Conservation (phyloP, 2,797 vertebrate species). For the Pseudocheirus occidentalis region DNA sequence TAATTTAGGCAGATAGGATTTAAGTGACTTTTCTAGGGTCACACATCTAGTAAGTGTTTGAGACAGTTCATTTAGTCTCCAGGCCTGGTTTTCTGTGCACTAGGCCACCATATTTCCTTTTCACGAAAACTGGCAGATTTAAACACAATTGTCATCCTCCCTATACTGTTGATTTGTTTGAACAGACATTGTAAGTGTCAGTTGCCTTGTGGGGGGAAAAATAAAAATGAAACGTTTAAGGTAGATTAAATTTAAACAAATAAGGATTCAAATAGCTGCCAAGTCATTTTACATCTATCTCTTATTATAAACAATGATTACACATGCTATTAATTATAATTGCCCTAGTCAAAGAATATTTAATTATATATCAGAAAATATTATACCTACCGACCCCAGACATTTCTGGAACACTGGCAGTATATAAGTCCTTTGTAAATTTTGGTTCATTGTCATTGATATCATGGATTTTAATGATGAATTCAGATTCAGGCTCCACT, state of each 20-base stretch:
- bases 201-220: not conserved
- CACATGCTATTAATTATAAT: slow-evolving; percentile 72
- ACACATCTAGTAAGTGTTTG: not conserved
- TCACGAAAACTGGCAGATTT: not conserved
- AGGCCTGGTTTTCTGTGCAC: not conserved
- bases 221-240: not conserved
- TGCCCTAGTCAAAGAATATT: slow-evolving; percentile 60
- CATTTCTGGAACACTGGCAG: slow-evolving; percentile 96
- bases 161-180: not conserved
- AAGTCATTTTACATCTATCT: slow-evolving; percentile 45
- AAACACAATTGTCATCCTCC: not conserved
- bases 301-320: slow-evolving; percentile 54
- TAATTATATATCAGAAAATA: slow-evolving; percentile 33
- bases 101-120: not conserved
- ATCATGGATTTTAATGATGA: slow-evolving; percentile 99
- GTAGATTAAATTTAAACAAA: slow-evolving; percentile 2
- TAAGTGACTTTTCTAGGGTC: not conserved
- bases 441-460: slow-evolving; percentile 98
- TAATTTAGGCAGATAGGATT: not conserved
- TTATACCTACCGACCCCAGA: slow-evolving; percentile 94
- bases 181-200: not conserved
- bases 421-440: slow-evolving; percentile 93
- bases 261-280: not conserved
- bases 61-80: not conserved
- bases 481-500: slow-evolving; percentile 96